phyloP scores from a whole-genome alignment of 2,797 vertebrate species.

The Sebastes matsubarae region DNA sequence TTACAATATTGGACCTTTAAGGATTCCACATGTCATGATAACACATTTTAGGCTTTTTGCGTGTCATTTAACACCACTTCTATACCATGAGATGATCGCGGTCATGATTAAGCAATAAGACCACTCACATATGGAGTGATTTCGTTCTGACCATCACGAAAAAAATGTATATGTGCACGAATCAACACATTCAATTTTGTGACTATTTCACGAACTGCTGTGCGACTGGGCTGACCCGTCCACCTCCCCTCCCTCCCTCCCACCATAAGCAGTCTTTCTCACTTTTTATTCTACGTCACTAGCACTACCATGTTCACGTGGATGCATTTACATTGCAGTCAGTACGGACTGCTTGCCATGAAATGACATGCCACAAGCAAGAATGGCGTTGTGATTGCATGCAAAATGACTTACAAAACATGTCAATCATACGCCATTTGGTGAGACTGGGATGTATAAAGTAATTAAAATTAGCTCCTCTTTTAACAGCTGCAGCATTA shows the following conservation, averaged over 20 bases:
- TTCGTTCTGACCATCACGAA: too few species aligned
- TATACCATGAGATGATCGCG: not conserved
- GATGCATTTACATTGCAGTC: too few species aligned
- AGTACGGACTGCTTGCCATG: too few species aligned
- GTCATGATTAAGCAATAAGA: not conserved
- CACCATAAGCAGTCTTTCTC: too few species aligned
- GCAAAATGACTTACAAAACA: not conserved
- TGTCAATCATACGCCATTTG: not conserved
- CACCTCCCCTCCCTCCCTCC: not conserved
- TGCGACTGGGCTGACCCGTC: not conserved
- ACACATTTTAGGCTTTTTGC: not conserved
- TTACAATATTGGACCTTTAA: not conserved
- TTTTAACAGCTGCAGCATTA: too few species aligned
- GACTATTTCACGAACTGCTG: too few species aligned
- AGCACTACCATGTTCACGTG: not conserved
- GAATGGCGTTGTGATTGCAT: not conserved
- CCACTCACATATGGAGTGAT: too few species aligned
- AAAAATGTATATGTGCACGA: too few species aligned
- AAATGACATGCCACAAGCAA: not conserved
- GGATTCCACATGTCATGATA: not conserved
- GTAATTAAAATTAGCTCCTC: not conserved
- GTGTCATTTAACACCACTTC: not conserved
- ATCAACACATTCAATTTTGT: too few species aligned
- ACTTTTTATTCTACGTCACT: not conserved
- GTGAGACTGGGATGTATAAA: not conserved